Evolutionary conservation across 2,113 vertebrate genomes (phyloP).

Genomic region (Micromys minutus): DNA sequence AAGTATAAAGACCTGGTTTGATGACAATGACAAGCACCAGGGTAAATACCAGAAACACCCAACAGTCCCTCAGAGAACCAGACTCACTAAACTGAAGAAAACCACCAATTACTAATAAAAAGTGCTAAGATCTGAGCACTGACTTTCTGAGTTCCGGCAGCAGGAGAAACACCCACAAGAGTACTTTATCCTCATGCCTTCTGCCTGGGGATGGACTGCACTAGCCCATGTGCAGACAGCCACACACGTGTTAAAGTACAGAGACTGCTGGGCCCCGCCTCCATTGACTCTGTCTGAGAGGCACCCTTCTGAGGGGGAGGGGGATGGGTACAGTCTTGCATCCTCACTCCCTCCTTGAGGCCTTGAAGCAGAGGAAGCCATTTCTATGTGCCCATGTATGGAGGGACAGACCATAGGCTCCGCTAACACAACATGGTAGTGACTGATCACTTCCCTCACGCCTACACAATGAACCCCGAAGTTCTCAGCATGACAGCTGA

Average conservation of each 20-base stretch:
- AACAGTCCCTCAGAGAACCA: not conserved
- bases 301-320: not conserved
- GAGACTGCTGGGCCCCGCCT: not conserved
- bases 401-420: not conserved
- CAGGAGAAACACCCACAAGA: not conserved
- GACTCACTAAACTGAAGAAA: not conserved
- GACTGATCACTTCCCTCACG: not conserved
- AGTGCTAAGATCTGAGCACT: not conserved
- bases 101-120: conserved; percentile 5
- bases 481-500: not conserved
- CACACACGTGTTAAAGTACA: not conserved
- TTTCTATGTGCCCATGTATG: not conserved
- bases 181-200: not conserved
- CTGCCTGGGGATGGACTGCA: rapidly evolving
- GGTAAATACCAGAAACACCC: conserved; percentile 3
- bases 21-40: not conserved
- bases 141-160: not conserved
- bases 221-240: rapidly evolving
- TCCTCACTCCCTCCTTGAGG: not conserved
- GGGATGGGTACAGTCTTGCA: rapidly evolving
- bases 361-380: not conserved
- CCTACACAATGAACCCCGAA: not conserved
- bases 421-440: not conserved
- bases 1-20: not conserved
- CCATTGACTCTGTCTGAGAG: not conserved